Conservation (phyloP, 1,140 invertebrate species). For the Camponotus vicinus region DNA sequence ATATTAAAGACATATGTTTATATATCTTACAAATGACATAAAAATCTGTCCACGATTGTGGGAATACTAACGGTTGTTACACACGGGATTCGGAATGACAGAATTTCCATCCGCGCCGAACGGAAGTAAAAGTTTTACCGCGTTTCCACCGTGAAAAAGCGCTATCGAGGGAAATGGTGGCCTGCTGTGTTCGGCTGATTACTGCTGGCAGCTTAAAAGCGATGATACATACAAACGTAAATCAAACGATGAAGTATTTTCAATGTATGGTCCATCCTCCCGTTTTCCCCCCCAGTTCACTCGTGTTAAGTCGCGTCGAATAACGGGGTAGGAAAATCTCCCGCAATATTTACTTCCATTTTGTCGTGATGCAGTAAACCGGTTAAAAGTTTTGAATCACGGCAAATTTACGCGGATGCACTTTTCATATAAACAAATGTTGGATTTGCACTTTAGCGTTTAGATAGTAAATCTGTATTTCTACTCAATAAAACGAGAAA, state of each 20-base stretch:
- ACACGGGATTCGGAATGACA: constrained; percentile 37
- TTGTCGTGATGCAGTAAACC: constrained; percentile 51
- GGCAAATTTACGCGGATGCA: constrained; percentile 49
- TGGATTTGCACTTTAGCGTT: constrained; percentile 42
- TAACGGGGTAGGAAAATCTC: constrained; percentile 55
- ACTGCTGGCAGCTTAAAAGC: constrained; percentile 61
- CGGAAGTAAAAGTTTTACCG: constrained; percentile 60
- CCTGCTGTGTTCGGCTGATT: constrained; percentile 50
- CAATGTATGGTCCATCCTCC: constrained; percentile 8
- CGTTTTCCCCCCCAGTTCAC: not conserved
- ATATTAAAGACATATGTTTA: constrained; percentile 13
- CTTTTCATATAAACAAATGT: constrained; percentile 46
- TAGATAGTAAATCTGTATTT: constrained; percentile 44
- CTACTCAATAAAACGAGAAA: constrained; percentile 16
- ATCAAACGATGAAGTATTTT: constrained; percentile 63
- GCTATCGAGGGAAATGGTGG: constrained; percentile 57
- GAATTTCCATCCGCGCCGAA: constrained; percentile 45
- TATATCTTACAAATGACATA: constrained; percentile 8
- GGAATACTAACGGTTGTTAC: constrained; percentile 45
- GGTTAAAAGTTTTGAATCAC: constrained; percentile 55
- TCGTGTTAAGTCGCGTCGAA: constrained; percentile 55
- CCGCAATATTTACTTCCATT: constrained; percentile 61
- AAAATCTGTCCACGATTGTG: constrained; percentile 31
- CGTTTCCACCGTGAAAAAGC: constrained; percentile 56
- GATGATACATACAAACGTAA: constrained; percentile 63